phyloP scores from a whole-genome alignment of 2,113 vertebrate species.

The Chlorocebus sabaeus region DNA sequence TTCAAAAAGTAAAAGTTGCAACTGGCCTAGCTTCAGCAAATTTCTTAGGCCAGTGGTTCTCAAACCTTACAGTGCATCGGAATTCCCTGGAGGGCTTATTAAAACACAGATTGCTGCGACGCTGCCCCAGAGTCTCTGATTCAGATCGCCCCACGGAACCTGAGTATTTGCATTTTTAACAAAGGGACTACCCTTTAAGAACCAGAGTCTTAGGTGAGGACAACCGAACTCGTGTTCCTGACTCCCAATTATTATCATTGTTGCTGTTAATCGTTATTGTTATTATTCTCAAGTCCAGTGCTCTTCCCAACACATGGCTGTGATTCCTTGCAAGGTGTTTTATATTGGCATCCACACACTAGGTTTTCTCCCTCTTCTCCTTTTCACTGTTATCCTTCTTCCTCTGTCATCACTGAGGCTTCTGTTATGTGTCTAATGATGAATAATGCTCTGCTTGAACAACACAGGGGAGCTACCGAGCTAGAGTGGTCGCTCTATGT shows the following conservation, averaged over 20 bases:
- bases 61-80: fast-evolving
- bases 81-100: neutral
- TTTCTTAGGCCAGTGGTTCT: neutral
- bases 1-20: neutral
- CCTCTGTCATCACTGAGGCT: fast-evolving
- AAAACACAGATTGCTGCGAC: neutral
- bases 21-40: neutral
- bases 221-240: neutral
- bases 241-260: neutral
- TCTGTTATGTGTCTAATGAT: neutral
- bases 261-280: neutral
- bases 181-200: neutral
- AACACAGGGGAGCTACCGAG: too few relatives aligned
- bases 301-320: neutral
- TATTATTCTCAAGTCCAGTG: neutral
- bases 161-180: neutral
- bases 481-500: fast-evolving
- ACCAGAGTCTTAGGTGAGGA: neutral
- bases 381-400: neutral
- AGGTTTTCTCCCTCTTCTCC: neutral
- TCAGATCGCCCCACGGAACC: neutral
- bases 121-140: neutral
- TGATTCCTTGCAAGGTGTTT: neutral
- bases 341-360: fast-evolving
- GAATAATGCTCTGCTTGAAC: neutral